phyloP scores from a whole-genome alignment of 1,140 invertebrate species.

The Sitophilus oryzae region DNA sequence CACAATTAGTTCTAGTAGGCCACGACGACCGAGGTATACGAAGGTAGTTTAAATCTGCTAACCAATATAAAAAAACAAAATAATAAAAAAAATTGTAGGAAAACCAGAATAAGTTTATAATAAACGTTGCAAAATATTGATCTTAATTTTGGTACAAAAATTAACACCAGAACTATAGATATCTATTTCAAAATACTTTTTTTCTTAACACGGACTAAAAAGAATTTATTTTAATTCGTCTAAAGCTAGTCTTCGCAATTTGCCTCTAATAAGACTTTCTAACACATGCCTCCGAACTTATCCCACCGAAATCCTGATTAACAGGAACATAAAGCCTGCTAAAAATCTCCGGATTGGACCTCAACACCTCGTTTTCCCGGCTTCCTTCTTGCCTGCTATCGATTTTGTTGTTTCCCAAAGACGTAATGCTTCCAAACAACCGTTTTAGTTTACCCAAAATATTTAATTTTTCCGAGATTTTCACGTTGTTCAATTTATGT shows the following conservation, averaged over 20 bases:
- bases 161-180: conserved; percentile 75
- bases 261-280: conserved; percentile 12
- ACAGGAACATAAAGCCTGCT: background rate
- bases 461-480: conserved; percentile 2
- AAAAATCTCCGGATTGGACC: conserved; percentile 16
- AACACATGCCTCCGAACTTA: background rate
- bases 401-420: conserved; percentile 11
- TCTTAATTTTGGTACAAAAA: conserved; percentile 80
- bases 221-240: no score
- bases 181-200: conserved; percentile 78
- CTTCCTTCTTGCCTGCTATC: background rate
- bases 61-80: no score
- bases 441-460: conserved; percentile 22
- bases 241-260: no score
- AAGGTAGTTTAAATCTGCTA: conserved; percentile 34
- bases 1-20: conserved; percentile 41
- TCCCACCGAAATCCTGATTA: conserved; percentile 40
- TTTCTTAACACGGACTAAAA: no score
- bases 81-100: no score
- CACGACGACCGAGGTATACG: conserved; percentile 23
- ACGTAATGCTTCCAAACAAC: conserved; percentile 22
- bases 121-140: conserved; percentile 50
- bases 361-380: background rate
- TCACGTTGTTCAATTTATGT: conserved; percentile 22
- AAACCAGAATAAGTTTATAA: no score